A percentile compares a stretch with the other conserved stretches of the same genome.
These are phyloP conservation scores for Paralvinella palmiformis DNA, from an alignment of 1,140 invertebrate genomes.

Conservation along the genomic window DNA sequence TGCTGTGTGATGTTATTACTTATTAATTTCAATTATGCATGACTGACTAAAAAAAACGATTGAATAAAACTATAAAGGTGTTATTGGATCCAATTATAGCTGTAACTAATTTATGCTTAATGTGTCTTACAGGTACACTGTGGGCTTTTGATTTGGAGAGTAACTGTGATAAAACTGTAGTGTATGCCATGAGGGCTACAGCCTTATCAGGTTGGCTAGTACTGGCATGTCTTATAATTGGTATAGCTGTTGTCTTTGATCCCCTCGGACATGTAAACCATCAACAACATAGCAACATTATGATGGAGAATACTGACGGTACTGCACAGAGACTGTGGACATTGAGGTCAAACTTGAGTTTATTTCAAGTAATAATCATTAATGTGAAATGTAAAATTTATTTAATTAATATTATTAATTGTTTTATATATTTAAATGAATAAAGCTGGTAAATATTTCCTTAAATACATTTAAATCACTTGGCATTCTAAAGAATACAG, in stretches of 20 bases:
- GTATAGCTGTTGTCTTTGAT: slow-evolving; percentile 71
- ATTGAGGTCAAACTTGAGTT: slow-evolving; percentile 52
- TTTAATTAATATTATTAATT: slow-evolving; percentile 5
- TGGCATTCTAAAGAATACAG: too few species aligned
- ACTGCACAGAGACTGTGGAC: slow-evolving; percentile 43
- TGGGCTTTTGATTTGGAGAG: slow-evolving; percentile 61
- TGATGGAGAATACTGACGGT: slow-evolving; percentile 55
- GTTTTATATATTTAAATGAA: too few species aligned
- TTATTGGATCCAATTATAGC: too few species aligned
- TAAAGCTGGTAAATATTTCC: too few species aligned
- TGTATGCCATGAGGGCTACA: slow-evolving; percentile 52
- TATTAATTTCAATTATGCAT: too few species aligned
- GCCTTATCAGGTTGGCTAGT: slow-evolving; percentile 76
- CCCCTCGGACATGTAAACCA: slow-evolving; percentile 57
- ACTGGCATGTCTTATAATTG: slow-evolving; percentile 66
- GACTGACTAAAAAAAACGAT: too few species aligned
- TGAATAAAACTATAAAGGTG: too few species aligned
- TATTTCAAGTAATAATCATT: not conserved
- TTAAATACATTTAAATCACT: too few species aligned
- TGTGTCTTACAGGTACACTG: too few species aligned
- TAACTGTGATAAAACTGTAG: slow-evolving; percentile 31
- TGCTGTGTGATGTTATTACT: too few species aligned
- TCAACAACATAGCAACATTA: not conserved
- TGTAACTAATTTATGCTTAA: too few species aligned
- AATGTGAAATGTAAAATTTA: not conserved